These are phyloP conservation scores for Hirundichthys speculiger DNA, from an alignment of 2,113 vertebrate species.

Conservation along the genomic window DNA sequence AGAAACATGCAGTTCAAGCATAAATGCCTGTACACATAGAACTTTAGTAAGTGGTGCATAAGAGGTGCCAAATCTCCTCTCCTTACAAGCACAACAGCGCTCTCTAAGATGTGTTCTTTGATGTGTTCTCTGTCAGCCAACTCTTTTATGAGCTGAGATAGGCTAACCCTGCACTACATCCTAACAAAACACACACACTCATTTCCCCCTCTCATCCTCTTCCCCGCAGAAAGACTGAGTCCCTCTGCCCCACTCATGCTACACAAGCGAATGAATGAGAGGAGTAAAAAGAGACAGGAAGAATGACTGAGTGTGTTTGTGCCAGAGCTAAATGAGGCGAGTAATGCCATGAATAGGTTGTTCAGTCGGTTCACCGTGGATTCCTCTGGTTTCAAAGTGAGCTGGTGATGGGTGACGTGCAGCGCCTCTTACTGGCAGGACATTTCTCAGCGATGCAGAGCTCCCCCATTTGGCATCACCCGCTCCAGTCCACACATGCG, in stretches of 20 bases:
- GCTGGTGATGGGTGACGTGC: conserved; percentile 42
- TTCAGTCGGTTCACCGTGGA: conserved; percentile 30
- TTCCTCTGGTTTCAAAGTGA: conserved; percentile 43
- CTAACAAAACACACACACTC: conserved; percentile 1
- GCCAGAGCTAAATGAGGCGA: conserved; percentile 64
- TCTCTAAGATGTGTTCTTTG: neutral
- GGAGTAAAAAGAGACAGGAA: conserved; percentile 21
- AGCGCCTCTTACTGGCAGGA: conserved; percentile 40
- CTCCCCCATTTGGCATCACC: no score
- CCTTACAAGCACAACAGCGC: neutral
- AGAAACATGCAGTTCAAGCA: no score
- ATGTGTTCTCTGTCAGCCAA: no score
- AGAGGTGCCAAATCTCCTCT: no score
- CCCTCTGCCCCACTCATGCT: conserved; percentile 32
- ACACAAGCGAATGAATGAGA: conserved; percentile 40
- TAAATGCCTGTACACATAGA: no score
- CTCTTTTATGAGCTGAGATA: no score
- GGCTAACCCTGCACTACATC: conserved; percentile 3
- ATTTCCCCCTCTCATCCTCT: conserved; percentile 15
- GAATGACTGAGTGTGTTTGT: conserved; percentile 56
- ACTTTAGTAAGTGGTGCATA: no score
- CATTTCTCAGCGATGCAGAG: conserved; percentile 53
- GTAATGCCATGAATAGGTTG: conserved; percentile 54
- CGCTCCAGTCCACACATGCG: no score
- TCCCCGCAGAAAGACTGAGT: conserved; percentile 31